A percentile compares a stretch with the other conserved stretches of the same genome.
Evolutionary conservation across 2,888 invertebrate species (phyloP).

Genomic region (Caenorhabditis angaria): DNA sequence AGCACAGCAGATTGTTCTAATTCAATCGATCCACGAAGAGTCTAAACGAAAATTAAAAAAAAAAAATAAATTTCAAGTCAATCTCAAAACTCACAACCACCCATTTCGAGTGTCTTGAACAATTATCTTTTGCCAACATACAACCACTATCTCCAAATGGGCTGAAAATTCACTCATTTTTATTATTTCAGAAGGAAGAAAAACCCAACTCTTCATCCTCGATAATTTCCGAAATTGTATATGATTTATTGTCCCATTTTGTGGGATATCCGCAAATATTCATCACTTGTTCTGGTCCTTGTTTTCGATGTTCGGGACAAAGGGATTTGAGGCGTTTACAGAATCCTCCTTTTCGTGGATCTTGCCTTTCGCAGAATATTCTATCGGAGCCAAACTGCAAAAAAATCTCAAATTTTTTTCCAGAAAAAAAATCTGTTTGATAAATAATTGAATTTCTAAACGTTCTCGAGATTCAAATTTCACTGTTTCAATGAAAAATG

Average conservation of each 20-base stretch:
- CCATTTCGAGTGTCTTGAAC: conserved; percentile 59
- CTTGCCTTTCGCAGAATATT: conserved; percentile 97
- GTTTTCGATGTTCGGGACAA: conserved; percentile 86
- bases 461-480: no score
- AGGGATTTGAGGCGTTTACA: conserved; percentile 93
- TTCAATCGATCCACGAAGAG: conserved; percentile 55
- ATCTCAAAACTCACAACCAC: conserved; percentile 34
- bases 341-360: conserved; percentile 82
- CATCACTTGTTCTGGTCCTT: conserved; percentile 15
- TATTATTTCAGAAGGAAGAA: not conserved
- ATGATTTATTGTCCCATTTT: conserved; percentile 26
- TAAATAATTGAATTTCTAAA: no score
- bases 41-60: conserved; percentile 31
- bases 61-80: not conserved
- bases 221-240: conserved; percentile 19
- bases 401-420: not conserved
- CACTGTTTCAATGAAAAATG: no score
- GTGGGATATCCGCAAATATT: conserved; percentile 50
- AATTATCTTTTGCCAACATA: conserved; percentile 39
- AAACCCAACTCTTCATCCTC: conserved; percentile 25
- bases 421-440: no score
- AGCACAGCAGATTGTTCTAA: conserved; percentile 51
- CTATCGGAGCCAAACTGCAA: conserved; percentile 35
- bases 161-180: conserved; percentile 20
- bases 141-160: conserved; percentile 53